Evolutionary conservation across 1,140 invertebrate genomes (phyloP), one percentile per base, ranked within the genome.

Genomic region (Papilio aristodemus): DNA sequence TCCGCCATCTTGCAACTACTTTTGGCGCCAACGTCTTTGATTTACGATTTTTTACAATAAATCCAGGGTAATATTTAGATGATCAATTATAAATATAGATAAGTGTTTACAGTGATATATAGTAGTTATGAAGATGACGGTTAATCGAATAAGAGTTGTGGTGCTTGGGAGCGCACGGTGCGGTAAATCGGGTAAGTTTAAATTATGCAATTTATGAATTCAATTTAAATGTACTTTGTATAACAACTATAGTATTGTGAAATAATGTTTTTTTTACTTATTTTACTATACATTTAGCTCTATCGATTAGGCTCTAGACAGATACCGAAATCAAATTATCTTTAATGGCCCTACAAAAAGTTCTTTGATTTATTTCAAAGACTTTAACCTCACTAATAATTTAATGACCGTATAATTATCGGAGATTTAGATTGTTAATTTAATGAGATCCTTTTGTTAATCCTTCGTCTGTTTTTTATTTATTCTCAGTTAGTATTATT

Each of bases 81-180:
- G 84, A 78, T 66, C 76, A 70, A 78, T 80, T 79, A 67, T 50
- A 74, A 67, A 73, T 68, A 64, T 70, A 68, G 60, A 57, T 68
- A 25, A 81, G 87, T 86, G 80, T 36, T 17, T 66, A 82, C 19
- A 54, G 46, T 54, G 87, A 89, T 86, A 74, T 69, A 63, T 77
- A 73, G 75, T 76, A 86, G 75, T 73, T 76, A 91, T 89, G 87
- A 89, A 91, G 83, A 90, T 90, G 87, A 91, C 89, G 76, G 87
- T 95, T 75, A 95, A 94, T 91, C 93, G 94, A 89, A 94, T 95
- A 89, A 93, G 94, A 85, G 94, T 95, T 77, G 94, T 95, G 83
- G 94, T 95, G 77, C 92, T 95, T 70, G 94, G 94, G 76, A 94
- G 93, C 86, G 89, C 94, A 78, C 92, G 94, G 77, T 94, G 94